These are phyloP conservation scores for Bombyx mandarina DNA, from an alignment of 1,140 invertebrate genomes.

Conservation along the genomic window DNA sequence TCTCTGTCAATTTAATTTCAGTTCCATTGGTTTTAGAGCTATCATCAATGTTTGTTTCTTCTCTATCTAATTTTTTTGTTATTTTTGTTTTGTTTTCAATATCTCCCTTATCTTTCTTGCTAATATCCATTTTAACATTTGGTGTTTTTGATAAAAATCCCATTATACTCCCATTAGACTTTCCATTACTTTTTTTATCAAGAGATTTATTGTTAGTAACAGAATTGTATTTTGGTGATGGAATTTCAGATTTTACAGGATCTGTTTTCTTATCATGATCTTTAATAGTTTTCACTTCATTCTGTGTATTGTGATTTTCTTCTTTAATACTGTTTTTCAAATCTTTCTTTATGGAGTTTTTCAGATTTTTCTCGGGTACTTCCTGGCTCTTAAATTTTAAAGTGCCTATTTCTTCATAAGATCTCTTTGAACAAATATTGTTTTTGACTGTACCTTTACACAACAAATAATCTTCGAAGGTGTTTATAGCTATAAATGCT, in stretches of 20 bases:
- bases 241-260: constrained; percentile 17
- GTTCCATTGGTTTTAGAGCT: constrained; percentile 7
- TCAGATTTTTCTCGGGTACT: constrained; percentile 14
- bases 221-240: constrained; percentile 24
- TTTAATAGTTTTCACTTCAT: constrained; percentile 6
- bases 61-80: constrained; percentile 12
- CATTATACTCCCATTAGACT: constrained; percentile 41
- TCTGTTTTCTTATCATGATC: constrained; percentile 5
- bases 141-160: constrained; percentile 50
- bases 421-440: constrained; percentile 33
- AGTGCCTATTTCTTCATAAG: constrained; percentile 34
- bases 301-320: constrained; percentile 13
- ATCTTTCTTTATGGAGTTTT: constrained; percentile 17
- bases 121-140: constrained; percentile 10
- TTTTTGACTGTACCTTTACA: constrained; percentile 48
- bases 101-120: constrained; percentile 10
- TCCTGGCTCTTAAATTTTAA: constrained; percentile 40
- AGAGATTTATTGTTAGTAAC: constrained; percentile 11
- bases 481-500: constrained; percentile 32
- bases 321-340: constrained; percentile 12
- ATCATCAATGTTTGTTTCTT: constrained; percentile 8
- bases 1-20: constrained; percentile 7
- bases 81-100: constrained; percentile 10
- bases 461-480: constrained; percentile 43
- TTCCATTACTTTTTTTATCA: constrained; percentile 22